phyloP scores from a whole-genome alignment of 2,113 vertebrate genomes.

The Patagioenas fasciata region DNA sequence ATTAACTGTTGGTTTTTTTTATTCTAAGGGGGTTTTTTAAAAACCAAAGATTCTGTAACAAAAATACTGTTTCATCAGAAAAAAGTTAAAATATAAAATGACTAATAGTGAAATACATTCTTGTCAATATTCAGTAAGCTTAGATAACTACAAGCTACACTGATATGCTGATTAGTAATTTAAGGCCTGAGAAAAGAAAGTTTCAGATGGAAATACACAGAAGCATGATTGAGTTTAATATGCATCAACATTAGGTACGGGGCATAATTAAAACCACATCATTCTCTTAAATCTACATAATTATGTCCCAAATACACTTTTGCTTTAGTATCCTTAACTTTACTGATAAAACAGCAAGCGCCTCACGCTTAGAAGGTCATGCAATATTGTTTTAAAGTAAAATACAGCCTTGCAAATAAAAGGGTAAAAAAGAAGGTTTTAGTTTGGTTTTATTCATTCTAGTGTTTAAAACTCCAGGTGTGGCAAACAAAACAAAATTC shows the following conservation, averaged over 20 bases:
- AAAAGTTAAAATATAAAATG: neutral
- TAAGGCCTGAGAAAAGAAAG: slow-evolving; percentile 50
- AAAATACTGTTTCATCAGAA: neutral
- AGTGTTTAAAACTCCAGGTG: neutral
- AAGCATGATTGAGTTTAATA: slow-evolving; percentile 56
- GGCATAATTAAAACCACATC: slow-evolving; percentile 72
- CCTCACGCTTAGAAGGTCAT: slow-evolving; percentile 18
- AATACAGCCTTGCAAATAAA: slow-evolving; percentile 18
- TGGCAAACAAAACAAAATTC: neutral
- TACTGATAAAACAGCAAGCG: slow-evolving; percentile 38
- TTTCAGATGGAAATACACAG: slow-evolving; percentile 57
- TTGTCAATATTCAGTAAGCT: slow-evolving; percentile 41
- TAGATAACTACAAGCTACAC: slow-evolving; percentile 47
- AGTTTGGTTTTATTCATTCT: neutral
- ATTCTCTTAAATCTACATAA: slow-evolving; percentile 71
- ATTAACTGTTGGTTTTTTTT: neutral
- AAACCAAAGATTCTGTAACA: neutral
- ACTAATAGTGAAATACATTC: slow-evolving; percentile 12
- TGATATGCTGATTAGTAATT: slow-evolving; percentile 41
- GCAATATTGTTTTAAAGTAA: slow-evolving; percentile 27
- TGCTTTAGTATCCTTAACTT: slow-evolving; percentile 55
- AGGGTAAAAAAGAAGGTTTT: neutral
- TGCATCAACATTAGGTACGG: slow-evolving; percentile 51
- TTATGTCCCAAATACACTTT: slow-evolving; percentile 67
- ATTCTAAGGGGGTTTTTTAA: neutral